Evolutionary conservation across 1,140 invertebrate genomes (phyloP), one percentile per base, ranked within the genome.

Genomic region (Drosophila grimshawi): DNA sequence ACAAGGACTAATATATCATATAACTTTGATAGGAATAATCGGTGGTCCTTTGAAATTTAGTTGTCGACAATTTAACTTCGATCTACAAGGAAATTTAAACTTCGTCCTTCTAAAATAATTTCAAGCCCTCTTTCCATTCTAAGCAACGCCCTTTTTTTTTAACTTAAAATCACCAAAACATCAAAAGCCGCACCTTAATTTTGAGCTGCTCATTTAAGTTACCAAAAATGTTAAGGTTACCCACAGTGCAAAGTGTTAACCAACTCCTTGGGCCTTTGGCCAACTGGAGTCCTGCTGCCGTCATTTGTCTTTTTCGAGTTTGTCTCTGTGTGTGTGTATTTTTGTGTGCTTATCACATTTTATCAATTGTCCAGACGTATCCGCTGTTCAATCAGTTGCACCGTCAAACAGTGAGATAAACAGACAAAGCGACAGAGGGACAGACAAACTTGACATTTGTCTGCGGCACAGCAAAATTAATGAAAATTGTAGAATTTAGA

Each of bases 351-450:
- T 88, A 89, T 89, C 85, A 85, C 85, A 86, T 89, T 89, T 89
- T 89, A 89, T 89, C 85, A 89, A 89, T 89, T 89, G 85, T 89
- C 85, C 85, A 78, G 74, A 78, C 61, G 78, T 89, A 85, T 88
- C 71, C 85, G 67, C 61, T 70, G 85, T 80, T 89, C 85, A 89
- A 88, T 89, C 85, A 88, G 85, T 80, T 67, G 71, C 60, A 49
- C 41, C 51, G 57, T 43, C 62, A 60, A 62, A 32, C 39, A 41
- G 61, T 11, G 45, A 56, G 62, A 32, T 51, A 61, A 19, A 27
- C 10, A 10, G 46, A 10, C 33, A 43, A 45, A 19, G 3, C 6
- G 57, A 29, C 27, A 46, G 48, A n/a, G 6, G 11, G 46, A 33
- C 37, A 53, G 63, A 35, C 35, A 49, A 27, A 32, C 4, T 64